These are phyloP conservation scores for Herminia tarsipennalis DNA, from an alignment of 2,888 invertebrate species.

Conservation along the genomic window DNA sequence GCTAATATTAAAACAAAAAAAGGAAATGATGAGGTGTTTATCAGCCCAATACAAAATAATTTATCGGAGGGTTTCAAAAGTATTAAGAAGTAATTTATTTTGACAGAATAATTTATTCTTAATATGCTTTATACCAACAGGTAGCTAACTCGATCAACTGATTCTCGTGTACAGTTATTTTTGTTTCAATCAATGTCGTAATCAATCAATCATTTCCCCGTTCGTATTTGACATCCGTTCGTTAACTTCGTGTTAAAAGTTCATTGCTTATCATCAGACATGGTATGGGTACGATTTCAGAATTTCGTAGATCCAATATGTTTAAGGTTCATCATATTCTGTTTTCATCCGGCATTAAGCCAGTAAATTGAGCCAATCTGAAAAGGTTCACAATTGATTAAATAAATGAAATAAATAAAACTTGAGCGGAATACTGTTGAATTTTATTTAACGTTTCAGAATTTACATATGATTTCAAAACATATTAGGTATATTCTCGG, in stretches of 20 bases:
- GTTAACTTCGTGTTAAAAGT: slow-evolving; percentile 32
- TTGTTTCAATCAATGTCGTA: slow-evolving; percentile 29
- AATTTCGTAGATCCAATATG: slow-evolving; percentile 11
- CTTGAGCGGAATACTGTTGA: no score
- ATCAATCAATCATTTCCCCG: slow-evolving; percentile 35
- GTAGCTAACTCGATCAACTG: not conserved
- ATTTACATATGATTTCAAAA: no score
- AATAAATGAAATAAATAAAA: no score
- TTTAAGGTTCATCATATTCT: slow-evolving; percentile 17
- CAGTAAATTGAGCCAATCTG: slow-evolving; percentile 6
- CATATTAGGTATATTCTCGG: no score
- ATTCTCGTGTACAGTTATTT: slow-evolving; percentile 3
- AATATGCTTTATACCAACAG: not conserved
- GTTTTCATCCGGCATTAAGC: slow-evolving; percentile 17
- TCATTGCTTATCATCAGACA: slow-evolving; percentile 15
- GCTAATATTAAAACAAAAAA: no score
- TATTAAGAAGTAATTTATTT: no score
- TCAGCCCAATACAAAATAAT: no score
- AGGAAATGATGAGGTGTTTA: no score
- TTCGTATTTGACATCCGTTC: slow-evolving; percentile 24
- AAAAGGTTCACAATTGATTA: slow-evolving; percentile 6
- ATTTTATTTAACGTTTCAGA: no score
- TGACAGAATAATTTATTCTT: no score
- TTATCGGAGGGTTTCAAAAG: no score
- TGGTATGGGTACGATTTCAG: slow-evolving; percentile 2